Conservation (phyloP, 1,140 invertebrate species). For the Leucophenga varia region DNA sequence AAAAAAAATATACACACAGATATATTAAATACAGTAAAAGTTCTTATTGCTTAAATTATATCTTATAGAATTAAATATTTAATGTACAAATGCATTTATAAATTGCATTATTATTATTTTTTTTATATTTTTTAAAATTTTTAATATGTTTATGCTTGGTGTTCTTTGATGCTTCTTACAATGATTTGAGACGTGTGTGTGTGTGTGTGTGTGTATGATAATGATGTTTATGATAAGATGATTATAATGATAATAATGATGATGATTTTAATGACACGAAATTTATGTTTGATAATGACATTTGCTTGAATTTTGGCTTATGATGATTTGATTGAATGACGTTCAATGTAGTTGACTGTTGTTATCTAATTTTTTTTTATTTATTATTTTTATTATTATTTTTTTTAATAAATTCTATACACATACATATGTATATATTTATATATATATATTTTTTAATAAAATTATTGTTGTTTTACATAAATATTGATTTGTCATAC, state of each 20-base stretch:
- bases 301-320: too few species aligned
- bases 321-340: conserved; percentile 17
- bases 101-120: conserved; percentile 1
- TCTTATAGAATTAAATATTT: conserved; percentile 11
- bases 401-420: conserved; percentile 16
- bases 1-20: too few species aligned
- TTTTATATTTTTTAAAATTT: conserved; percentile 11
- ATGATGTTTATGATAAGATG: too few species aligned
- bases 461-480: conserved; percentile 1
- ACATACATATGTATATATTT: conserved; percentile 14
- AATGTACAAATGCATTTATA: conserved; percentile 31
- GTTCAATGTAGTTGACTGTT: conserved; percentile 18
- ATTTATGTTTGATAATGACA: too few species aligned
- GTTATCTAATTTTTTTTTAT: conserved; percentile 19
- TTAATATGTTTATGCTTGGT: conserved; percentile 21
- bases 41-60: too few species aligned
- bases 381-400: conserved; percentile 11
- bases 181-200: neutral
- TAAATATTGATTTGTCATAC: neutral
- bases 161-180: neutral
- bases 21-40: too few species aligned
- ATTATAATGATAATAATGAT: too few species aligned
- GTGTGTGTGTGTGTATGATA: conserved; percentile 6
- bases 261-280: too few species aligned
- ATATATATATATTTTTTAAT: neutral